Evolutionary conservation across 2,888 invertebrate species (phyloP).

Genomic region (Patella caerulea): DNA sequence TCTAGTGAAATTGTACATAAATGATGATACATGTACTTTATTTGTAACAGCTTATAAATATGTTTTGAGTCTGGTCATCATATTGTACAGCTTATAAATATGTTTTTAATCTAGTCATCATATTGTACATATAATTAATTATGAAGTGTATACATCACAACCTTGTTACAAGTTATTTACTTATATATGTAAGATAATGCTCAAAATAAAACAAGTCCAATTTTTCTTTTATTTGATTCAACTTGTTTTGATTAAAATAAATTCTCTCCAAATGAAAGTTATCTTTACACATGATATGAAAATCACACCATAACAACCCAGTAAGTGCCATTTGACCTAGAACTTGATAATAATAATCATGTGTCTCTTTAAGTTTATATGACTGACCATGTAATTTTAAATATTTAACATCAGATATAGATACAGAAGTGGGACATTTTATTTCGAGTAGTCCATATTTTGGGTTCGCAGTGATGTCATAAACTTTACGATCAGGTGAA

Average conservation of each 20-base stretch:
- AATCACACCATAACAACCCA: constrained; percentile 12
- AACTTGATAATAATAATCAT: constrained; percentile 13
- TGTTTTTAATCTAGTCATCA: too few relatives aligned
- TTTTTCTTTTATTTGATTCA: constrained; percentile 11
- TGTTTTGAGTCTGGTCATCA: too few relatives aligned
- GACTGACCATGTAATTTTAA: background rate
- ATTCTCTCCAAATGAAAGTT: constrained; percentile 11
- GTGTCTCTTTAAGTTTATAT: background rate
- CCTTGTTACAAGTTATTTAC: too few relatives aligned
- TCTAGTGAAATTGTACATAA: too few relatives aligned
- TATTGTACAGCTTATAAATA: too few relatives aligned
- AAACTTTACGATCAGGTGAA: constrained; percentile 1
- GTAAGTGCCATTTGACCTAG: constrained; percentile 13
- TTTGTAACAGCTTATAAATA: too few relatives aligned
- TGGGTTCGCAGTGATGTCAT: background rate
- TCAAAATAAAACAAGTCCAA: constrained; percentile 12
- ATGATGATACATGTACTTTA: too few relatives aligned
- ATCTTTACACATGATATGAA: constrained; percentile 6
- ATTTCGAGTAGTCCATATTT: background rate
- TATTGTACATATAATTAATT: too few relatives aligned
- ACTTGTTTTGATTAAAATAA: background rate
- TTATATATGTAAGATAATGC: background rate
- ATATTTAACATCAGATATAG: background rate
- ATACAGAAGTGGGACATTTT: background rate
- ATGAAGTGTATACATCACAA: too few relatives aligned